These are phyloP conservation scores for Sinocyclocheilus anophthalmus DNA, from an alignment of 2,113 vertebrate species.

Conservation along the genomic window DNA sequence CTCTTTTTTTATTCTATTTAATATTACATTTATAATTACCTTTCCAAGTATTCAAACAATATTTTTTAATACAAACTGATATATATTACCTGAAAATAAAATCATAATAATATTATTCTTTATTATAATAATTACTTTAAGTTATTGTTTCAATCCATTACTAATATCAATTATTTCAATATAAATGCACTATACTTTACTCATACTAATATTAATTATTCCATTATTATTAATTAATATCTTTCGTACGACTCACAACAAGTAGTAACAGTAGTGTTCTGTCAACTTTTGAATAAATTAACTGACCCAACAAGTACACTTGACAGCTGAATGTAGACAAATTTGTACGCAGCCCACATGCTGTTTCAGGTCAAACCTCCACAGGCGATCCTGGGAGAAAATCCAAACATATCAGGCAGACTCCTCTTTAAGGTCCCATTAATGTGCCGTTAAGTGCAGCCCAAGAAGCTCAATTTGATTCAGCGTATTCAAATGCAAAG, in stretches of 20 bases:
- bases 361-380: slow-evolving; percentile 18
- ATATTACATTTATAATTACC: no score
- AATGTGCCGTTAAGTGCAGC: background rate
- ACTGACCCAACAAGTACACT: background rate
- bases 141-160: background rate
- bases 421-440: background rate
- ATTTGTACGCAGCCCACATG: slow-evolving; percentile 57
- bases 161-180: background rate
- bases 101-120: background rate
- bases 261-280: background rate
- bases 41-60: no score
- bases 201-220: background rate
- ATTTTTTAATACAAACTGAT: no score
- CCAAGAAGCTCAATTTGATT: background rate
- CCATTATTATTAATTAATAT: background rate
- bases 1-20: no score
- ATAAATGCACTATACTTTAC: background rate
- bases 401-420: slow-evolving; percentile 51
- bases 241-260: background rate
- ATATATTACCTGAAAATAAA: background rate
- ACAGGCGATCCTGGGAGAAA: slow-evolving; percentile 61
- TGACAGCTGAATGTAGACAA: slow-evolving; percentile 48
- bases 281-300: slow-evolving; percentile 40
- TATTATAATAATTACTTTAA: background rate
- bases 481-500: background rate